These are phyloP conservation scores for Amyelois transitella DNA, from an alignment of 1,140 invertebrate genomes.

Conservation along the genomic window DNA sequence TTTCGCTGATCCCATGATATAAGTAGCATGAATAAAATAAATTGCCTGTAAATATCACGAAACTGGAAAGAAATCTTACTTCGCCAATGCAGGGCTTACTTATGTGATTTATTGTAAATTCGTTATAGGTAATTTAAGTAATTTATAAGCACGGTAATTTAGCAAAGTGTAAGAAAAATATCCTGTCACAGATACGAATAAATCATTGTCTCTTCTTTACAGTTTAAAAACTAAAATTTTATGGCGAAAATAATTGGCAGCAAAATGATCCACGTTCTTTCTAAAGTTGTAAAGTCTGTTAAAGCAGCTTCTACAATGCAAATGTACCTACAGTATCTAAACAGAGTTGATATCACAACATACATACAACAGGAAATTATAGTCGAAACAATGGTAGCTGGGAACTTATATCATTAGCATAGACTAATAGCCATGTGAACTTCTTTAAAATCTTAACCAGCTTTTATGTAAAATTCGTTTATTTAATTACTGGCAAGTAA, in stretches of 20 bases:
- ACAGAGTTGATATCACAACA: not conserved
- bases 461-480: conserved; percentile 15
- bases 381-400: conserved; percentile 27
- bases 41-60: conserved; percentile 23
- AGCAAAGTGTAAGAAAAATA: not conserved
- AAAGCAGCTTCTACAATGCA: no score
- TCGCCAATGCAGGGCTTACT: conserved; percentile 18
- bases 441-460: conserved; percentile 12
- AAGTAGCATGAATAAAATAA: conserved; percentile 28
- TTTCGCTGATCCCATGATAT: conserved; percentile 25
- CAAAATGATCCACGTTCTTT: no score
- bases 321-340: not conserved
- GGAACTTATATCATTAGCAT: conserved; percentile 29
- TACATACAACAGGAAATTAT: conserved; percentile 14
- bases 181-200: not conserved
- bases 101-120: conserved; percentile 24
- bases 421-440: conserved; percentile 32
- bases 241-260: no score
- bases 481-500: conserved; percentile 3
- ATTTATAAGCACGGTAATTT: no score
- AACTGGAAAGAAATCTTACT: conserved; percentile 25
- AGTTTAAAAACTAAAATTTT: no score
- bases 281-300: no score
- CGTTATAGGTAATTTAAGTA: conserved; percentile 26
- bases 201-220: no score